These are phyloP conservation scores for Liasis olivaceus DNA, from an alignment of 2,797 vertebrate genomes.

Conservation along the genomic window DNA sequence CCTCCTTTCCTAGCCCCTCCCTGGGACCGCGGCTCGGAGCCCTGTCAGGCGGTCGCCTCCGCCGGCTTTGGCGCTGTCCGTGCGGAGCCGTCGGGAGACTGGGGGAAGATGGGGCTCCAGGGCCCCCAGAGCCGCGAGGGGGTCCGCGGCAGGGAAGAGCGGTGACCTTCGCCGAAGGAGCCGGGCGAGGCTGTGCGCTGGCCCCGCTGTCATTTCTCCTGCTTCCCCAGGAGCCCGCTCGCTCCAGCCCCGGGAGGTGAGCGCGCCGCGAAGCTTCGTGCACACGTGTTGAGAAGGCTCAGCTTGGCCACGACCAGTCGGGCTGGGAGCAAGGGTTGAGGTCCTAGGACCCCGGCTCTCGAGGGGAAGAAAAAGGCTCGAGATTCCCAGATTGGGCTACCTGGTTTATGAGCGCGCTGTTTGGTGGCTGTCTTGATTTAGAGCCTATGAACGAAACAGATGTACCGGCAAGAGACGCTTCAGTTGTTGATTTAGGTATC, in stretches of 20 bases:
- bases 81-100: not conserved
- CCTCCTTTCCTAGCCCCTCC: not conserved
- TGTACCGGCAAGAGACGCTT: not conserved
- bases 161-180: not conserved
- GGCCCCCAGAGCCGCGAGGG: accelerated
- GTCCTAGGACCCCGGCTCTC: not conserved
- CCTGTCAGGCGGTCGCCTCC: not conserved
- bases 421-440: not conserved
- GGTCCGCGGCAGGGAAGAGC: not conserved
- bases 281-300: not conserved
- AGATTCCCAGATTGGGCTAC: not conserved
- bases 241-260: not conserved
- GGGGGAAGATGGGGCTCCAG: not conserved
- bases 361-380: not conserved
- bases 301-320: not conserved
- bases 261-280: not conserved
- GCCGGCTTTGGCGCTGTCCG: not conserved
- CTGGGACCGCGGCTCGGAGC: not conserved
- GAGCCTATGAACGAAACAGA: not conserved
- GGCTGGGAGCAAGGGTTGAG: not conserved
- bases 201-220: not conserved
- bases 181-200: not conserved
- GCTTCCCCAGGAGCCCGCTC: not conserved
- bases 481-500: not conserved
- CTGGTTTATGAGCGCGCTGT: not conserved